Evolutionary conservation across 2,113 vertebrate species (phyloP).

Genomic region (Dendropsophus ebraccatus): DNA sequence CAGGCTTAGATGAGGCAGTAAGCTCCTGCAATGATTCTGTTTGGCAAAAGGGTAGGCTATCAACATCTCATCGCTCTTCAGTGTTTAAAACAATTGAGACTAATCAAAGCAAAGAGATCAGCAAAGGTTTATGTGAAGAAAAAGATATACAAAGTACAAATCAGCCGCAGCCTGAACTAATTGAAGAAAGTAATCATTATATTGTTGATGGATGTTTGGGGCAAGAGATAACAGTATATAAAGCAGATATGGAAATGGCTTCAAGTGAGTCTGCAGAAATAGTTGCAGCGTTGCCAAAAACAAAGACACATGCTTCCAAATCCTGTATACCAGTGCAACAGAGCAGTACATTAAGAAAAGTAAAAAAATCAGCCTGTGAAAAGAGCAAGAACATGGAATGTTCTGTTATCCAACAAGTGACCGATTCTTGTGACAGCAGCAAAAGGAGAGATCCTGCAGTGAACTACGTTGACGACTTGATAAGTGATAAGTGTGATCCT

Average conservation of each 20-base stretch:
- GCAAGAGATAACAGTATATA: constrained; percentile 53
- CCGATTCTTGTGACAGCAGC: constrained; percentile 35
- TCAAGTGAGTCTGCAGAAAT: constrained; percentile 29
- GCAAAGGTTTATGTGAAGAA: neutral
- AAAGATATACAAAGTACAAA: neutral
- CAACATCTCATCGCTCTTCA: constrained; percentile 56
- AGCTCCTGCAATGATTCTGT: neutral
- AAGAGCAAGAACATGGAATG: neutral
- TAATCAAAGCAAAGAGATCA: constrained; percentile 2
- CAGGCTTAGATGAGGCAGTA: neutral
- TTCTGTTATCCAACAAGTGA: constrained; percentile 20
- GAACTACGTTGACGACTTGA: neutral
- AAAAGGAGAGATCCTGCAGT: constrained; percentile 29
- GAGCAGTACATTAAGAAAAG: constrained; percentile 14
- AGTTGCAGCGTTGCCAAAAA: constrained; percentile 54
- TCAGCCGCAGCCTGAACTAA: neutral
- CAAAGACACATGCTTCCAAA: constrained; percentile 60
- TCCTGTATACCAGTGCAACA: constrained; percentile 45
- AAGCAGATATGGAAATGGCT: constrained; percentile 23
- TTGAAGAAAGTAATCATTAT: neutral
- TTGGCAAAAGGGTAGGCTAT: constrained; percentile 62
- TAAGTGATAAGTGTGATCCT: neutral
- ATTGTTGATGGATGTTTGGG: neutral
- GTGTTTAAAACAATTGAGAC: constrained; percentile 41
- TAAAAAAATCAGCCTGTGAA: constrained; percentile 55